Evolutionary conservation across 2,113 vertebrate genomes (phyloP), one percentile per base, ranked within the genome.

Genomic region (Marmota flaviventris): DNA sequence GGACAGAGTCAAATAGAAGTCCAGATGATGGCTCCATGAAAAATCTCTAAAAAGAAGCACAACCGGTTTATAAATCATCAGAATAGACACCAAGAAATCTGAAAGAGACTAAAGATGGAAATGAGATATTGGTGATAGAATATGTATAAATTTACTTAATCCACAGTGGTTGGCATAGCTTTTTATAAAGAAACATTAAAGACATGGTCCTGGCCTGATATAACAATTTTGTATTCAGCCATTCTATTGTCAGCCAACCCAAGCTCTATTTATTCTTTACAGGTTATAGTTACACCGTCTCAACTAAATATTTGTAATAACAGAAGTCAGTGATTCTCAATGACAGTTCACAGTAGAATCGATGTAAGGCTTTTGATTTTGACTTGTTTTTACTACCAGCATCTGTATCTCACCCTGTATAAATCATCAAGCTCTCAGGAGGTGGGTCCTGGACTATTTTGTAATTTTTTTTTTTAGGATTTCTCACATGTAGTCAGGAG

Each of bases 181-280:
- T 70, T 94, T 92, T 45, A 92, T 48, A 77, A 85, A 20, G 73
- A 89, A 82, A 65, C 17, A 65, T 65, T 90, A 83, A 94, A 82
- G 25, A 48, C 4, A 86, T 7, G 51, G 2, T 72, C 20, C 56
- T 76, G 56, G n/a, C 8, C n/a, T 91, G 13, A 78, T 84, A 72
- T 39, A 7, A 14, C 20, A n/a, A 42, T 29, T 73, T 70, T 51
- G 8, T 81, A 20, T 8, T 93, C 25, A 72, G 25, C 9, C 20
- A 63, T 53, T 93, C 5, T 37, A 20, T 45, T 51, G 29, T 34
- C 61, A 25, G 53, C 16, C 72, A 89, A 34, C 4, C 13, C 8
- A 42, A 94, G 45, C 4, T 29, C 53, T 72, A 73, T 17, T 2
- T 5, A 69, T 53, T 4, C 27, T 56, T 45, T 37, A 34, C 42